Base-by-base conservation (phyloP, 2,113 vertebrate species). In the Glaucomys volans region DNA sequence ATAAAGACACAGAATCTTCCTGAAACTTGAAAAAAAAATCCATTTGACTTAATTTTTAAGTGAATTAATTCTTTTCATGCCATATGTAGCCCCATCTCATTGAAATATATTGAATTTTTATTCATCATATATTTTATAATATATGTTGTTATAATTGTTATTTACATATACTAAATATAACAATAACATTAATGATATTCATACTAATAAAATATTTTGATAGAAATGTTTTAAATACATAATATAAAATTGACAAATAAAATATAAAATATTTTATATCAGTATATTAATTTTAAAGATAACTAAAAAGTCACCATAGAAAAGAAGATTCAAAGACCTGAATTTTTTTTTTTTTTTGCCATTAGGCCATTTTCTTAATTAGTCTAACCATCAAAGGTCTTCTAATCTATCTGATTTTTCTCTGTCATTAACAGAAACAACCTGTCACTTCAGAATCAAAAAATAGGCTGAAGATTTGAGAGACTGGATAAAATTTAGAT, bases 101-200 rank as follows among this genome's bases (percentile, higher is more conserved):
- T 90, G 94, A 67, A 62, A 71, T 71, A 17, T 72, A 44, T 82
- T 77, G 35, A 82, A 32, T 69, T 90, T 93, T 42, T 87, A 62
- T 91, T 28, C 50, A 37, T 30, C 32, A 64, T 79, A 5, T 71
- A 42, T 50, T 74, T 26, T 44, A 30, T 42, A 52, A 62, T 62
- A 18, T 52, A 32, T 20, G 40, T 44, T 64, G 7, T 20, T 40
- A 42, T 30, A 30, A 32, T 44, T 94, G 22, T 69, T 85, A 20
- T 52, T 62, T 94, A 40, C 66, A 79, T 59, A 69, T 13, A 75
- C 1, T 72, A 17, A 4, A 64, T 52, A 90, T 14, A 50, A 67
- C 89, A 90, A 67, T 76, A 59, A 24, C 1, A 59, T 72, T 71
- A 18, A 62, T 75, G 37, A 66, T 22, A 84, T 74, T 88, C 69